Base-by-base conservation (phyloP, 2,888 invertebrate genomes). In the Lissonota sp. region DNA sequence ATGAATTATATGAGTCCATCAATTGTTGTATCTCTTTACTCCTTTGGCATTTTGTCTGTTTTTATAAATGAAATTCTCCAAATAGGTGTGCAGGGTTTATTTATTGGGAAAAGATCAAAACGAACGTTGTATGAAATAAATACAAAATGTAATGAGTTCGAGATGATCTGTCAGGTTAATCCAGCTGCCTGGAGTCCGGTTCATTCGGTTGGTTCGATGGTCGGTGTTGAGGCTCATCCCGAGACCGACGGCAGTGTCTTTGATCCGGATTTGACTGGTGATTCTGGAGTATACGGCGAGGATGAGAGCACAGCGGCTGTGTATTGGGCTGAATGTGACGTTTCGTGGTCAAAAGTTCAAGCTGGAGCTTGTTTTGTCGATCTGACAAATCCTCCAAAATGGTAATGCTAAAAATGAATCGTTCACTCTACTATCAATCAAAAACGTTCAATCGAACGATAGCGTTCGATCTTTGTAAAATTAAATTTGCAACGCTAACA, bases 141-240 rank as follows among this genome's bases (percentile, higher is more conserved):
- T 26, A 26, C 1, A 26, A 26, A 26, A 26, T 26, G 26, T 26
- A 26, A 26, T 2, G 26, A 1, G 26, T 26, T 26, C 26, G 26
- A 26, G 26, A 26, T 26, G 26, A 26, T 57, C 26, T 70, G 5
- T 14, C 46, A 91, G 91, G 89, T 92, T 87, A 96, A 97, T 92
- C 96, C 96, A 16, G 94, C 96, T 88, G 97, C 97, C 40, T 97
- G 97, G 97, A 97, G 97, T 88, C 97, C 97, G 14, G 96, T 97
- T n/a, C 94, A 97, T 84, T 97, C 97, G 89, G 97, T 97, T 6
- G 97, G 97, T 7, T 97, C 97, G 37, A 96, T 97, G 92, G 93
- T 94, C 1, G 97, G 97, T 1, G 96, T 96, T 88, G 97, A 97
- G 92, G 97, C 96, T n/a, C 96, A 97, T 91, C 97, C 97, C 3